A percentile compares a stretch with the other conserved stretches of the same genome.
These are phyloP conservation scores for Scylla paramamosain DNA, from an alignment of 1,140 invertebrate species.

Conservation along the genomic window DNA sequence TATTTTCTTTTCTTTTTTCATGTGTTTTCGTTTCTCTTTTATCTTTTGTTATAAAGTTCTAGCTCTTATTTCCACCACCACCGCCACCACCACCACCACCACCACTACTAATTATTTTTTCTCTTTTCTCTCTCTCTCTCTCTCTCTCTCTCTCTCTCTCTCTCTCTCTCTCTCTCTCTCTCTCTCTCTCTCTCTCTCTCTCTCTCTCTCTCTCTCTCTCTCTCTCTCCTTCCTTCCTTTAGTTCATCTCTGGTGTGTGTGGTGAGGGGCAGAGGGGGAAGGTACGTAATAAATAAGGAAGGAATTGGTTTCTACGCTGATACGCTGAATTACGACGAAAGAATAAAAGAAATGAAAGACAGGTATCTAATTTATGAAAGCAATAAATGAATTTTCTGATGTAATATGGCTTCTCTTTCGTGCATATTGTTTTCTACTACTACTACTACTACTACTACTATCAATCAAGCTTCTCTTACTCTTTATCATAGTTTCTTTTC, in stretches of 20 bases:
- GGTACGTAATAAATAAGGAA: too few species aligned
- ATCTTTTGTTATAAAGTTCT: background rate
- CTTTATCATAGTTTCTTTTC: too few species aligned
- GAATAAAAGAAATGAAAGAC: too few species aligned
- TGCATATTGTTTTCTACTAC: too few species aligned
- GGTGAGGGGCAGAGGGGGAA: too few species aligned
- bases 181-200: slow-evolving; percentile 48
- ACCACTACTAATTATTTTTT: background rate
- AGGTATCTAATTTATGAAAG: too few species aligned
- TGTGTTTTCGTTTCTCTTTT: background rate
- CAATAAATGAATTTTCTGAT: too few species aligned
- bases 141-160: slow-evolving; percentile 28
- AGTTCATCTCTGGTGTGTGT: too few species aligned
- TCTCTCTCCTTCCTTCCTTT: slow-evolving; percentile 39
- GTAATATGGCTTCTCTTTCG: too few species aligned
- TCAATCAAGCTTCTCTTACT: too few species aligned
- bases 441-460: background rate
- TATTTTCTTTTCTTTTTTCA: background rate
- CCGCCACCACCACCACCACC: background rate
- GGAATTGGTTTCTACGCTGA: too few species aligned
- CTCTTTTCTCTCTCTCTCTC: background rate
- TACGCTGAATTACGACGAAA: too few species aligned
- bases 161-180: slow-evolving; percentile 48
- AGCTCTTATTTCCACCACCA: background rate
- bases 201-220: slow-evolving; percentile 48